Evolutionary conservation across 2,797 vertebrate species (phyloP), one percentile per base, ranked within the genome.

Genomic region (Helostoma temminkii): DNA sequence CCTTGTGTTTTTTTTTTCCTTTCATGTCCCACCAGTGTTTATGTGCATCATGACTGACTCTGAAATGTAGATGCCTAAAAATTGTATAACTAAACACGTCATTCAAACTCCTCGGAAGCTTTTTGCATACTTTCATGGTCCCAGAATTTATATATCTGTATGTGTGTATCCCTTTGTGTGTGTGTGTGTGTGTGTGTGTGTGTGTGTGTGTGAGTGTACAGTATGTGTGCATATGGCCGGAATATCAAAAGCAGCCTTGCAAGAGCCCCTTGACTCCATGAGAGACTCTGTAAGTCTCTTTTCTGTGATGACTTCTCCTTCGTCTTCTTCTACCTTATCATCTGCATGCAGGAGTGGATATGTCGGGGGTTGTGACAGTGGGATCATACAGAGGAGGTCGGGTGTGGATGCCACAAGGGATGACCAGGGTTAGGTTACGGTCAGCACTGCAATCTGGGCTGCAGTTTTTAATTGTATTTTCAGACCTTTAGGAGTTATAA

Each of bases 271-370:
- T 14, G 66, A 70, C 45, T 76, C 66, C 71, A 81, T 79, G 81
- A 84, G 68, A 47, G 71, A 67, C 73, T 57, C 55, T 25, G 22
- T 26, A 49, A 43, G 71, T 47, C 72, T 71, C 73, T 72, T 71
- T 58, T 42, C 81, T 53, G 47, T 46, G 62, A 37, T 22, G 37
- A 50, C 82, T 62, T 55, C 24, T 70, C 9, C 55, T 26, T 66
- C 55, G 16, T 48, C 57, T 30, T 63, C 71, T 11, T 65, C 62
- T 14, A 56, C 37, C 69, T 82, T 83, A 88, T 86, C 84, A 59
- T 84, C 52, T 36, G 58, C 59, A 65, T 78, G 72, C 79, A 36
- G 46, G 43, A 61, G 25, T 55, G 77, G 55, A 36, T 42, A 19
- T 53, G 49, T 46, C 42, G 18, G n/a, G 56, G 67, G 57, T 6